Conservation (phyloP, 2,888 invertebrate genomes). For the Trileptium ribeirensis region DNA sequence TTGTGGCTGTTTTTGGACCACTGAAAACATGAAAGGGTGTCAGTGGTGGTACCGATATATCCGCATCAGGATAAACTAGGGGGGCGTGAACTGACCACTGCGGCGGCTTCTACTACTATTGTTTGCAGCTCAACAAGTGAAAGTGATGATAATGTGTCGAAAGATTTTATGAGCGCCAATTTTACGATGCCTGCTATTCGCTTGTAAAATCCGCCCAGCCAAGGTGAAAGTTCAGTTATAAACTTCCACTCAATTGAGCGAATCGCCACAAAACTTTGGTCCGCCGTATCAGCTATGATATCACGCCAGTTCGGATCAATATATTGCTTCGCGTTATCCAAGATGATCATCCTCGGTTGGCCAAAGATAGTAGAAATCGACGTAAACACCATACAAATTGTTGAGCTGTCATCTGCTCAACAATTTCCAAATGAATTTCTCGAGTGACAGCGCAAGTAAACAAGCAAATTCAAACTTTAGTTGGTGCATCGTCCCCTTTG, state of each 20-base stretch:
- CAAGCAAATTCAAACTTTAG: constrained; percentile 16
- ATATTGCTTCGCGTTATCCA: no score
- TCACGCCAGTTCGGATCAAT: no score
- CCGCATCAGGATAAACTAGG: neutral
- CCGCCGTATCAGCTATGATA: no score
- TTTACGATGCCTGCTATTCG: neutral
- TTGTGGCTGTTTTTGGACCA: neutral
- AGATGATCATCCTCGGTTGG: no score
- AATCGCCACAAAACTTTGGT: no score
- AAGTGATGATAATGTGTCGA: neutral
- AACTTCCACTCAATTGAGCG: no score
- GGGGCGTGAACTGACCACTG: neutral
- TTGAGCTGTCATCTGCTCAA: constrained; percentile 41
- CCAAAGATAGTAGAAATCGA: constrained; percentile 41
- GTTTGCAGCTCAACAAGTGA: neutral
- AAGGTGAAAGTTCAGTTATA: no score
- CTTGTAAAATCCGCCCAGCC: neutral
- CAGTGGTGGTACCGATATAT: neutral
- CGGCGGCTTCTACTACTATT: neutral
- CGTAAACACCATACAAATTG: constrained; percentile 45
- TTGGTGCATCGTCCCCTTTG: neutral
- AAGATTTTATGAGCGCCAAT: neutral
- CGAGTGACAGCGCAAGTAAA: constrained; percentile 19
- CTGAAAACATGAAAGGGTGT: neutral
- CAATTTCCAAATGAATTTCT: constrained; percentile 19